These are phyloP conservation scores for Macrotus californicus DNA, from an alignment of 2,113 vertebrate species.

Conservation along the genomic window DNA sequence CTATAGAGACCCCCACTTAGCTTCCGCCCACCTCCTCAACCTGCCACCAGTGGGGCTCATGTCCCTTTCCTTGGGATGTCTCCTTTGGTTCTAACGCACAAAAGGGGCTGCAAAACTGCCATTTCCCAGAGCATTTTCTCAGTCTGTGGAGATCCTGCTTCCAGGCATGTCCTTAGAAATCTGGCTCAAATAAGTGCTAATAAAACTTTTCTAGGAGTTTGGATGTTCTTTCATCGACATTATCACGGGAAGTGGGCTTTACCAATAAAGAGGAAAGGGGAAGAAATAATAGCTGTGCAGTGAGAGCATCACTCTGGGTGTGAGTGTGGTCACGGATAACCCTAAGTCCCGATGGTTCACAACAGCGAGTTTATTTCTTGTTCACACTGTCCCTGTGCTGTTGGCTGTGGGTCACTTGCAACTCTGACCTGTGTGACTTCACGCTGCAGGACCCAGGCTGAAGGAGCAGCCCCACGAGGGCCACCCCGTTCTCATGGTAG, in stretches of 20 bases:
- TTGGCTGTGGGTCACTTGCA: neutral
- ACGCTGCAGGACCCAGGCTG: neutral
- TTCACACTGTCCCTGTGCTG: too few relatives aligned
- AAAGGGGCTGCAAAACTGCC: neutral
- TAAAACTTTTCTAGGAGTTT: neutral
- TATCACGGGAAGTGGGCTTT: neutral
- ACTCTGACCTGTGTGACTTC: neutral
- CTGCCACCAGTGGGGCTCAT: neutral
- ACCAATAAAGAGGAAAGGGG: neutral
- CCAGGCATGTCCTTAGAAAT: neutral
- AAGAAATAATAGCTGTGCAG: neutral
- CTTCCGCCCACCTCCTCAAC: neutral
- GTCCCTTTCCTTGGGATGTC: neutral
- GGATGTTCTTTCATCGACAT: neutral
- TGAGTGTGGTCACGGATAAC: neutral
- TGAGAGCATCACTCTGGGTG: neutral
- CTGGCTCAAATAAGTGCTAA: neutral
- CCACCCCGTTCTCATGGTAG: too few relatives aligned
- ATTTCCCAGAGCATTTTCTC: neutral
- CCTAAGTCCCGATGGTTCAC: neutral
- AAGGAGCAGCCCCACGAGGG: neutral
- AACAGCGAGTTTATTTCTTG: too few relatives aligned
- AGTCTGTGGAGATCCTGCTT: neutral
- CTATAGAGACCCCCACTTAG: neutral
- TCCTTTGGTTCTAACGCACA: neutral